Evolutionary conservation across 2,888 invertebrate genomes (phyloP).

Genomic region (Rhyacophila evoluta): DNA sequence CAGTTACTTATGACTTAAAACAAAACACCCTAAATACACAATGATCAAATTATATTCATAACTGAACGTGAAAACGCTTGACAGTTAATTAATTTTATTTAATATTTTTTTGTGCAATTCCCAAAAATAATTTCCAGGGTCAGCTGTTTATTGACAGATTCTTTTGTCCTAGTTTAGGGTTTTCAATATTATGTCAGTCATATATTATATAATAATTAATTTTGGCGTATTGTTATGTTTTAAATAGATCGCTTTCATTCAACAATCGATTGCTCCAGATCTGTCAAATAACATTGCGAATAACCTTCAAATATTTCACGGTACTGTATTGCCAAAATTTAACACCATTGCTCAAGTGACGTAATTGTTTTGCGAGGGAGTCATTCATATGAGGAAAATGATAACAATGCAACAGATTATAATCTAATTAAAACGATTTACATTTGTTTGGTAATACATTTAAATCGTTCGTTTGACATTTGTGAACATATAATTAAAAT

Average conservation of each 20-base stretch:
- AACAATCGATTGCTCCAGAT: constrained; percentile 23
- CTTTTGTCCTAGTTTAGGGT: constrained; percentile 29
- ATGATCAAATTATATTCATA: neutral
- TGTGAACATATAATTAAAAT: too few species aligned
- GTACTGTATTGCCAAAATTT: constrained; percentile 33
- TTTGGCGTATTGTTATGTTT: neutral
- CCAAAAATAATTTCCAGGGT: constrained; percentile 50
- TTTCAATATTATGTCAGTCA: neutral
- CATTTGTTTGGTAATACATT: too few species aligned
- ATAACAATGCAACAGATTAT: neutral
- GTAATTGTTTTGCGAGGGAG: constrained; percentile 29
- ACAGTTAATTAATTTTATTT: neutral
- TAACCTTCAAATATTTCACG: constrained; percentile 40
- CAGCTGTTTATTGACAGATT: constrained; percentile 52
- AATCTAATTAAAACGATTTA: neutral
- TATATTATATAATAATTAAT: neutral
- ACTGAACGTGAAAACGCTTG: neutral
- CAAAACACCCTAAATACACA: neutral
- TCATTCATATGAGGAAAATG: neutral
- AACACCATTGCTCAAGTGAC: constrained; percentile 27
- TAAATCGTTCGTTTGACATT: too few species aligned
- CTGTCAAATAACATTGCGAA: constrained; percentile 4
- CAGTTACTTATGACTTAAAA: neutral
- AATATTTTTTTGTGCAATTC: constrained; percentile 39
- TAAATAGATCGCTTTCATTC: neutral